These are phyloP conservation scores for Pelobates cultripes DNA, from an alignment of 2,797 vertebrate species.

Conservation along the genomic window DNA sequence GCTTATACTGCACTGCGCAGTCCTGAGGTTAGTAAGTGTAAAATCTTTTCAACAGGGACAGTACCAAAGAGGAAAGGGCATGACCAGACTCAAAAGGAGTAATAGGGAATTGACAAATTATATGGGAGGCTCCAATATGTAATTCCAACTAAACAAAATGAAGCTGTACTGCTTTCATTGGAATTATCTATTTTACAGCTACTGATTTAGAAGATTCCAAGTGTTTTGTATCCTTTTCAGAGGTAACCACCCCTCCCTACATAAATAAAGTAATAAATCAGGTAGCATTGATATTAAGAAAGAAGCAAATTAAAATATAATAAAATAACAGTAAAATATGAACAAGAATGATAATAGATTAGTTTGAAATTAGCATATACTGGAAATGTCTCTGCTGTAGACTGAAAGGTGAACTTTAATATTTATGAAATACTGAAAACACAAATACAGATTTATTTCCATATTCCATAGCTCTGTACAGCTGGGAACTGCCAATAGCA, in stretches of 20 bases:
- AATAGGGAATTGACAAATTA: not conserved
- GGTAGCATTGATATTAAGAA: not conserved
- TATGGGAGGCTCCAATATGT: not conserved
- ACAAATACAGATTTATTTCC: not conserved
- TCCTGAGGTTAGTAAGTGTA: constrained; percentile 11
- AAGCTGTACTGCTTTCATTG: no score
- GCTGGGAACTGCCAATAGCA: not conserved
- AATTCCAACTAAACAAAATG: no score
- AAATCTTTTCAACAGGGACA: not conserved
- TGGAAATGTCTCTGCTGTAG: not conserved
- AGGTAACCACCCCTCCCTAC: no score
- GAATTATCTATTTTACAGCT: no score
- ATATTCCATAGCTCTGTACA: not conserved
- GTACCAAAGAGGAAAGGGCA: not conserved
- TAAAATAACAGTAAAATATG: not conserved
- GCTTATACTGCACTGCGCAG: constrained; percentile 25
- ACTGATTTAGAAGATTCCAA: no score
- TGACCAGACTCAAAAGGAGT: not conserved
- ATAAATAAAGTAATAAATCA: no score
- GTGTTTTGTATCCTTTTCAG: no score
- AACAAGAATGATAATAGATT: not conserved
- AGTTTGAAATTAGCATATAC: not conserved
- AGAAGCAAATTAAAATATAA: not conserved
- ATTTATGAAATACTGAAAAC: not conserved
- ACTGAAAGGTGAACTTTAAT: constrained; percentile 4